A percentile compares a stretch with the other conserved stretches of the same genome.
These are phyloP conservation scores for Carcharodon carcharias DNA, from an alignment of 2,797 vertebrate species.

Conservation along the genomic window DNA sequence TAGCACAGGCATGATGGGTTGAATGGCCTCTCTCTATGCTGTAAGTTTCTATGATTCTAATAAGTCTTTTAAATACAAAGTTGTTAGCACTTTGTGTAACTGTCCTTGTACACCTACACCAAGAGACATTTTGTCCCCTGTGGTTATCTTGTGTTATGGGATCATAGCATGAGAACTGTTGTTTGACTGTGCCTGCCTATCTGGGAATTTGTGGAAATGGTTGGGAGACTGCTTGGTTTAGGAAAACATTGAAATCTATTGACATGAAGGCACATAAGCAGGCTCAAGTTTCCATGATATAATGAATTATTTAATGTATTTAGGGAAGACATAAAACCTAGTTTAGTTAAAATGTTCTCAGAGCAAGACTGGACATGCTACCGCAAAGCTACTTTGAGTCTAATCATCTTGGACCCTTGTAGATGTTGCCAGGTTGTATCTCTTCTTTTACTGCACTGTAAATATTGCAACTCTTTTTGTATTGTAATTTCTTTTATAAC, in stretches of 20 bases:
- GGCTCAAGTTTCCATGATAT: not conserved
- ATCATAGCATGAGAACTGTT: not conserved
- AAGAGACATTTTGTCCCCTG: not conserved
- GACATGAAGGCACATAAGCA: not conserved
- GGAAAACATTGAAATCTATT: not conserved
- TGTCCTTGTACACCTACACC: not conserved
- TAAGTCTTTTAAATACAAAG: not conserved
- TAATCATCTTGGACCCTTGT: no score
- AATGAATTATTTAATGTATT: not conserved
- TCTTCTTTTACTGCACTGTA: no score
- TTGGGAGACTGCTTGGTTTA: not conserved
- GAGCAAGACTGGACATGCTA: not conserved
- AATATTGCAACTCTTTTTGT: no score
- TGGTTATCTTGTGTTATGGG: not conserved
- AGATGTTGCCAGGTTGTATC: no score
- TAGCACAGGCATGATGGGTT: no score
- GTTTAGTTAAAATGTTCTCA: not conserved
- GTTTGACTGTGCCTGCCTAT: not conserved
- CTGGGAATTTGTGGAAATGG: not conserved
- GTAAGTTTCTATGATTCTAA: no score
- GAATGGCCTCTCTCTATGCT: no score
- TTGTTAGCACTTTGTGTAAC: not conserved
- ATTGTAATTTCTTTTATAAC: no score
- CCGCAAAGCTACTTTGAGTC: not conserved
- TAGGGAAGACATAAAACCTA: not conserved